These are phyloP conservation scores for Drosophila macrospina DNA, from an alignment of 2,888 invertebrate genomes.

Conservation along the genomic window DNA sequence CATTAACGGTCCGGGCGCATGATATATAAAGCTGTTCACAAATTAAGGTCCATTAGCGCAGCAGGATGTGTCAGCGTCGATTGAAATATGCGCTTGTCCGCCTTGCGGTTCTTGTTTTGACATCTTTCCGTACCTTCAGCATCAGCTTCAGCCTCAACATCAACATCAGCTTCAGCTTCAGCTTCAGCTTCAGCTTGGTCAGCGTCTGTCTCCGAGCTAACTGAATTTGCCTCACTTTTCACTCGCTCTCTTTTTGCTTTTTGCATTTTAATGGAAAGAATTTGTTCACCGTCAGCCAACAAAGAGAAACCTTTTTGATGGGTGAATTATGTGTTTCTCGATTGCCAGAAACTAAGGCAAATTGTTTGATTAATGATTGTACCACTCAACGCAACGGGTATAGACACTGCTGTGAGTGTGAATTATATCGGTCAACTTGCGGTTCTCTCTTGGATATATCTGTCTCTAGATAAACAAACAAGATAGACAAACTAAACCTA, in stretches of 20 bases:
- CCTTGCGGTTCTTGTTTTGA: slow-evolving; percentile 78
- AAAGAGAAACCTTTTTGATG: slow-evolving; percentile 55
- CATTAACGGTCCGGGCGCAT: slow-evolving; percentile 75
- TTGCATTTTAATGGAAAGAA: slow-evolving; percentile 76
- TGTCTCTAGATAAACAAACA: background rate
- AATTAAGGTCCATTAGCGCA: slow-evolving; percentile 84
- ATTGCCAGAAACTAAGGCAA: slow-evolving; percentile 64
- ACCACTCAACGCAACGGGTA: slow-evolving; percentile 23
- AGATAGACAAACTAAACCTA: too few relatives aligned
- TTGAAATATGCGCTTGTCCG: slow-evolving; percentile 81
- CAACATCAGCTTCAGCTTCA: slow-evolving; percentile 1
- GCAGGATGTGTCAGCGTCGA: slow-evolving; percentile 82
- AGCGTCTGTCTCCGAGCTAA: slow-evolving; percentile 12
- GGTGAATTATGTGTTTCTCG: slow-evolving; percentile 51
- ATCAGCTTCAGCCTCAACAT: slow-evolving; percentile 4
- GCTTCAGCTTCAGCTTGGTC: slow-evolving; percentile 17
- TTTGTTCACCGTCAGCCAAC: slow-evolving; percentile 46
- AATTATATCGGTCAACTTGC: slow-evolving; percentile 28
- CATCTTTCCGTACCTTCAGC: slow-evolving; percentile 63
- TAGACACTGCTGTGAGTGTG: slow-evolving; percentile 13
- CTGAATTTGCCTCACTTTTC: slow-evolving; percentile 39
- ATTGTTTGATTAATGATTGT: slow-evolving; percentile 69
- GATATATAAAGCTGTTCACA: slow-evolving; percentile 82
- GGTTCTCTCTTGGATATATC: slow-evolving; percentile 13
- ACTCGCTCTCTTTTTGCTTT: slow-evolving; percentile 35